A percentile compares a stretch with the other conserved stretches of the same genome.
phyloP scores from a whole-genome alignment of 2,797 vertebrate genomes.

The Gambelia wislizenii region DNA sequence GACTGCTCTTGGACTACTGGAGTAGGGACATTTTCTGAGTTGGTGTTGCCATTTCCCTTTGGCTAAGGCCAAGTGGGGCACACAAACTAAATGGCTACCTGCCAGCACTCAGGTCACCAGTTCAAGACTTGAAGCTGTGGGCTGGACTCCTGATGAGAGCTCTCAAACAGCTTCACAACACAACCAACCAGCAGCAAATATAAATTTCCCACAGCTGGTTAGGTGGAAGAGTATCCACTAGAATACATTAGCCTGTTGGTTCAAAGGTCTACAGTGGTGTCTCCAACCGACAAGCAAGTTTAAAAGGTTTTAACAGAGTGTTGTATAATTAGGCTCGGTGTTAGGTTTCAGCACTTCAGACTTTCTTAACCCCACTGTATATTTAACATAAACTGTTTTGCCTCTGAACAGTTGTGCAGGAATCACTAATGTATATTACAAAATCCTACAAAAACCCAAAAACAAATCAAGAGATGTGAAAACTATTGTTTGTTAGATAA shows the following conservation, averaged over 20 bases:
- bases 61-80: not conserved
- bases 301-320: not conserved
- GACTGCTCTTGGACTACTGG: not conserved
- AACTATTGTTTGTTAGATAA: slow-evolving; percentile 52
- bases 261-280: not conserved
- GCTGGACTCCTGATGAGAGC: not conserved
- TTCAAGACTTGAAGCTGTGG: not conserved
- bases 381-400: slow-evolving; percentile 32
- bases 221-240: not conserved
- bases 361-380: not conserved
- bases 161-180: not conserved
- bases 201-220: not conserved
- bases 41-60: not conserved
- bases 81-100: not conserved
- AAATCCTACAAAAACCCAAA: slow-evolving; percentile 62
- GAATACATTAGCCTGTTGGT: not conserved
- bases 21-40: not conserved
- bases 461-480: slow-evolving; percentile 42
- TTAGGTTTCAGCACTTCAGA: not conserved
- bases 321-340: not conserved
- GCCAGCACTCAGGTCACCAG: not conserved
- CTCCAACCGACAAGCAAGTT: not conserved
- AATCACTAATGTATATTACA: slow-evolving; percentile 39
- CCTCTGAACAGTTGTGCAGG: not conserved
- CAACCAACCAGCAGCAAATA: not conserved